Base-by-base conservation (phyloP, 2,113 vertebrate species). In the Coptodon bakossiorum region DNA sequence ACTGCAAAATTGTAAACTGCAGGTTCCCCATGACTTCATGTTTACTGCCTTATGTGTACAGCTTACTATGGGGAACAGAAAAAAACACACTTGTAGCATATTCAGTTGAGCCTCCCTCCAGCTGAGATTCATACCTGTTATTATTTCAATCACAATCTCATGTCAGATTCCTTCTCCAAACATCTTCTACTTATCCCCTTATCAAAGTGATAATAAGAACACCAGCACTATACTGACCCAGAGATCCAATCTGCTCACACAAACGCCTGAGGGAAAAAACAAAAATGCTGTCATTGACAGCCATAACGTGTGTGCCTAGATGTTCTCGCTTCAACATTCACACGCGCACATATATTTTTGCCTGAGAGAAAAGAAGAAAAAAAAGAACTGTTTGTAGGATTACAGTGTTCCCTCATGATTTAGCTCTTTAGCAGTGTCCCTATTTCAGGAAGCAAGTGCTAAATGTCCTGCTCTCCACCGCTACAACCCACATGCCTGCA, bases 341-440 rank as follows among this genome's bases (percentile, higher is more conserved):
- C 3, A 40, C 82, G 14, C 22, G 40, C 87, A 84, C 50, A 73
- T 16, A 83, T 34, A 91, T 38, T 83, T 82, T 53, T 59, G 24
- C 83, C 80, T 48, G n/a, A 22, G 45, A 78, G 84, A 45, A 19
- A 68, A 50, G 82, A 50, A 80, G 71, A 83, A 40, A 48, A 50
- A 80, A 50, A 80, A 86, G 68, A 43, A 80, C 17, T 11, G 6
- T 38, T 29, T 45, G 81, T 57, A 76, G 86, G 73, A 93, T 92
- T 86, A 91, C 88, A 83, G 48, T 22, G 82, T 57, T 94, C 92
- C 89, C 92, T 57, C 48, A 88, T 83, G 94, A 89, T 83, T 94
- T 73, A 34, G 57, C 89, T 95, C 83, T 93, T 94, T 92, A 93
- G 90, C 16, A 9, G 11, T 89, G 92, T 89, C 86, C 83, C 79